Evolutionary conservation across 2,888 invertebrate species (phyloP).

Genomic region (Trisateles emortualis): DNA sequence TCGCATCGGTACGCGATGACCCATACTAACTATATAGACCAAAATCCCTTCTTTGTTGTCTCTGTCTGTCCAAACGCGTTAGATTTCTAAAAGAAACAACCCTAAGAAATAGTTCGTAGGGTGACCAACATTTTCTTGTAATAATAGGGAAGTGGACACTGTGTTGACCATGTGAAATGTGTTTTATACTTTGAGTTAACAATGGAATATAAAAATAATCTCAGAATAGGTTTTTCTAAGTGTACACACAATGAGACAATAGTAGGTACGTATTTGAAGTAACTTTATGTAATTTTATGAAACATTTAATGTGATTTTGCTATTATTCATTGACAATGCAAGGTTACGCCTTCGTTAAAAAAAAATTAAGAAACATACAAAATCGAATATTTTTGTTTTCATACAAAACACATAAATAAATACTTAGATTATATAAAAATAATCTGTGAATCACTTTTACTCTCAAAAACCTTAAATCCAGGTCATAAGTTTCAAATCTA

Average conservation of each 20-base stretch:
- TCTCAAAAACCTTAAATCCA: too few relatives aligned
- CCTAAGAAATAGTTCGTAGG: conserved; percentile 28
- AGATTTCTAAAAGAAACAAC: conserved; percentile 37
- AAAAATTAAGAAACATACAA: too few relatives aligned
- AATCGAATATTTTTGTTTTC: too few relatives aligned
- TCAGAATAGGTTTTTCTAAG: not conserved
- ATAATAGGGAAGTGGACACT: conserved; percentile 1
- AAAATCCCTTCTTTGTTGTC: conserved; percentile 77
- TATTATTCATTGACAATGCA: too few relatives aligned
- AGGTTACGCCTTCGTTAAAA: too few relatives aligned
- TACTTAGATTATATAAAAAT: too few relatives aligned
- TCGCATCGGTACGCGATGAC: conserved; percentile 84
- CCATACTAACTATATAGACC: conserved; percentile 83
- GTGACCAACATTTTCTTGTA: conserved; percentile 17
- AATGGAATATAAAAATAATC: not conserved
- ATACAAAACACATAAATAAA: too few relatives aligned
- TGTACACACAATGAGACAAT: not conserved
- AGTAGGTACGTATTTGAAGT: not conserved
- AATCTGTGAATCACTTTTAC: too few relatives aligned
- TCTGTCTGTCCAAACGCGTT: conserved; percentile 52
- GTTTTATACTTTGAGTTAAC: not conserved
- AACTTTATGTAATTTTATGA: not conserved
- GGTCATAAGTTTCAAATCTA: too few relatives aligned
- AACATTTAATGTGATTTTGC: not conserved
- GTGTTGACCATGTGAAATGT: conserved; percentile 6